Conservation (phyloP, 2,113 vertebrate species). For the Rhinichthys klamathensis region DNA sequence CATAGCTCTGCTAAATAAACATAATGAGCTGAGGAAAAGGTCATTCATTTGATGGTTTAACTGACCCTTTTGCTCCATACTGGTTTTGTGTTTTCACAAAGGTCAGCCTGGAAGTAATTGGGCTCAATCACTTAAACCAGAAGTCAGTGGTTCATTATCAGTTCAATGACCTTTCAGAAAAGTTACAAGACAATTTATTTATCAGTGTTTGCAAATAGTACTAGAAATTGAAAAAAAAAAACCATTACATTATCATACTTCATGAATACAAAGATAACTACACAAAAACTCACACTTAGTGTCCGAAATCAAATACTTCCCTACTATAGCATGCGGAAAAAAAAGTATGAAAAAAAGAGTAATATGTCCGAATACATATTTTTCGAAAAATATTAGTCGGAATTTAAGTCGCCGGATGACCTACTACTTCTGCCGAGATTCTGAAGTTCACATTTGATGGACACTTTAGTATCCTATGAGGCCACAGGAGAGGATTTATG, state of each 20-base stretch:
- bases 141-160: slow-evolving; percentile 34
- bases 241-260: background rate
- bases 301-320: no score
- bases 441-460: no score
- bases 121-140: slow-evolving; percentile 35
- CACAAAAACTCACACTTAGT: no score
- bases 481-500: no score
- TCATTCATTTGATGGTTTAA: slow-evolving; percentile 44
- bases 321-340: no score
- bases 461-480: no score
- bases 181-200: slow-evolving; percentile 34
- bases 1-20: slow-evolving; percentile 5
- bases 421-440: no score
- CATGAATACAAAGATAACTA: background rate
- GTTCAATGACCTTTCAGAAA: slow-evolving; percentile 77
- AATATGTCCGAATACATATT: no score
- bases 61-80: slow-evolving; percentile 15
- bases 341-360: no score
- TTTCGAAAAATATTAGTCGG: no score
- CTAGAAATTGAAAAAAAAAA: background rate
- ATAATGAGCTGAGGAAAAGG: slow-evolving; percentile 44
- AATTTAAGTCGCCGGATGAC: no score
- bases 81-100: slow-evolving; percentile 43
- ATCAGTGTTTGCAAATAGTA: background rate
- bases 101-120: slow-evolving; percentile 58